Evolutionary conservation across 2,113 vertebrate species (phyloP).

Genomic region (Stegostoma tigrinum): DNA sequence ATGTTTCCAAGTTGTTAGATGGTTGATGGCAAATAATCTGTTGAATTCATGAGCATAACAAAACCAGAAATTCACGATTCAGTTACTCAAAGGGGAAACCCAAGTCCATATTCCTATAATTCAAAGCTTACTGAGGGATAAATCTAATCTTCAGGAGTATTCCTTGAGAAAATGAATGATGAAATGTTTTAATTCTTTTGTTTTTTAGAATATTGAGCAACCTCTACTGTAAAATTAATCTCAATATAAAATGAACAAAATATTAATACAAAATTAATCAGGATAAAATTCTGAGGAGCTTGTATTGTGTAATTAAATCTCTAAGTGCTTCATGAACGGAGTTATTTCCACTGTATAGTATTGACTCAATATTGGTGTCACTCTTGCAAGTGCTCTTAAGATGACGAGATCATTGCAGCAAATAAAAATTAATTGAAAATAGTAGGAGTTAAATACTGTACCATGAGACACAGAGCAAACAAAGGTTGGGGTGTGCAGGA

Average conservation of each 20-base stretch:
- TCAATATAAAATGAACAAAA: too few relatives aligned
- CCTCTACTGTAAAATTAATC: not conserved
- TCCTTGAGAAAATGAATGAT: not conserved
- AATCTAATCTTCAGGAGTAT: not conserved
- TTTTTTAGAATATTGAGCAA: not conserved
- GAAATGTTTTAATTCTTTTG: not conserved
- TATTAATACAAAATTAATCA: not conserved
- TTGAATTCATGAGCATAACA: not conserved
- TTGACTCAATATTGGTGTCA: not conserved
- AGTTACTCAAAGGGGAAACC: not conserved
- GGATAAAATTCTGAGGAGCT: not conserved
- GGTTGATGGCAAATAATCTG: not conserved
- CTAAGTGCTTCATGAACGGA: not conserved
- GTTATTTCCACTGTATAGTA: not conserved
- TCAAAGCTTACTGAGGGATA: not conserved
- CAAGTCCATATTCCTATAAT: not conserved
- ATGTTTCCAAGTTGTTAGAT: not conserved
- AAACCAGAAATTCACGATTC: not conserved
- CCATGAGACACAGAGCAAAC: not conserved
- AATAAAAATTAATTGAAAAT: not conserved
- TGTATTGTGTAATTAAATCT: not conserved
- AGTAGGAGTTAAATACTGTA: not conserved
- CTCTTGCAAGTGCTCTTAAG: not conserved
- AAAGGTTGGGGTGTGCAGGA: not conserved
- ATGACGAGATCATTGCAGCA: not conserved